Evolutionary conservation across 1,140 invertebrate species (phyloP), one percentile per base, ranked within the genome.

Genomic region (Drosophila lacteicornis): DNA sequence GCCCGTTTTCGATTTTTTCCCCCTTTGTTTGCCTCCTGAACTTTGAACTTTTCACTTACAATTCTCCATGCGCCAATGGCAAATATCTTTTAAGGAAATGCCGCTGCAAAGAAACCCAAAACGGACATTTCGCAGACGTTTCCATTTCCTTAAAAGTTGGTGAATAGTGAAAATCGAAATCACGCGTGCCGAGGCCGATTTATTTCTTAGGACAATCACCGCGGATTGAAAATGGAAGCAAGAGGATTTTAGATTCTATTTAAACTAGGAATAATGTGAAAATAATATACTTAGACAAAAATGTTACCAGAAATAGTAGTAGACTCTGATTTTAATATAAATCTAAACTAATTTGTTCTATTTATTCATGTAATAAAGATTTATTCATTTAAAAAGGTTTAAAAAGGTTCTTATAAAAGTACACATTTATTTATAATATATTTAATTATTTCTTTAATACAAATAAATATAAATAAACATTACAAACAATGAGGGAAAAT

Each of bases 21-120:
- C 55, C 69, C 51, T 69, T 62, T 73, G 62, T 63, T 65, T 80
- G 69, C 36, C 57, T 56, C 53, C 53, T 73, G 70, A 74, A 53
- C 19, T 74, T 74, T 74, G 70, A 60, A 74, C 70, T 74, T 74
- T 74, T 74, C 70, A 74, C 70, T 74, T 74, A 73, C 70, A 60
- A 74, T 74, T 74, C 70, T 74, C 70, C 70, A 51, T 73, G 67
- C 66, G 50, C 25, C 43, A 58, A 55, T 68, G 50, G 69, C 55
- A 27, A 50, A 43, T 49, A 74, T 74, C 70, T 59, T 74, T 74
- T 74, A 74, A 74, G 70, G 70, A 74, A 74, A 74, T 74, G 70
- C 40, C 68, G 38, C 68, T 36, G 67, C 51, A 19, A 51, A 33
- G 38, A 36, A 73, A 47, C 58, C 70, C 67, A 60, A 73, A 74